A percentile compares a stretch with the other conserved stretches of the same genome.
These are phyloP conservation scores for Aphidius colemani DNA, from an alignment of 2,888 invertebrate genomes.

Conservation along the genomic window DNA sequence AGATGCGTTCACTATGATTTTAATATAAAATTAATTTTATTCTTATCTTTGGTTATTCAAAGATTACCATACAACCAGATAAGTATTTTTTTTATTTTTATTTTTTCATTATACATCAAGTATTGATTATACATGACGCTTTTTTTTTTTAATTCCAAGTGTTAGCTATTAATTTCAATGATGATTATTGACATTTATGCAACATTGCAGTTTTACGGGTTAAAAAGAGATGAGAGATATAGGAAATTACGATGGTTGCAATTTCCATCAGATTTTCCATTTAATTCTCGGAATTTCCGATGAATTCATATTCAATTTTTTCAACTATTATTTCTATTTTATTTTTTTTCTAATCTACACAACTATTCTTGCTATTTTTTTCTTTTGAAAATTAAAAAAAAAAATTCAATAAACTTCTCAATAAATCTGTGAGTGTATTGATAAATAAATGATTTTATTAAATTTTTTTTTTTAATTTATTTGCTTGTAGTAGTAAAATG, in stretches of 20 bases:
- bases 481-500: no score
- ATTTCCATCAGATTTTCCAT: slow-evolving; percentile 36
- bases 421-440: no score
- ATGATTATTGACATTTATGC: background rate
- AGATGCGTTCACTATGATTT: no score
- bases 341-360: background rate
- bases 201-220: no score
- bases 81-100: no score
- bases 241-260: slow-evolving; percentile 24
- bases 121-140: background rate
- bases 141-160: background rate
- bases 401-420: background rate
- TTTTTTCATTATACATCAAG: no score
- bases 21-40: no score
- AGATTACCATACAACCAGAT: no score
- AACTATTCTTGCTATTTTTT: background rate
- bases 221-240: slow-evolving; percentile 8
- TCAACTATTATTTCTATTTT: background rate
- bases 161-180: background rate
- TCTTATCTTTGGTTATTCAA: no score
- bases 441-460: no score
- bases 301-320: slow-evolving; percentile 33
- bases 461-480: no score
- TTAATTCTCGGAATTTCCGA: slow-evolving; percentile 28
- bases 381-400: background rate